A percentile compares a stretch with the other conserved stretches of the same genome.
Evolutionary conservation across 2,797 vertebrate species (phyloP).

Genomic region (Acanthurus leucopareius): DNA sequence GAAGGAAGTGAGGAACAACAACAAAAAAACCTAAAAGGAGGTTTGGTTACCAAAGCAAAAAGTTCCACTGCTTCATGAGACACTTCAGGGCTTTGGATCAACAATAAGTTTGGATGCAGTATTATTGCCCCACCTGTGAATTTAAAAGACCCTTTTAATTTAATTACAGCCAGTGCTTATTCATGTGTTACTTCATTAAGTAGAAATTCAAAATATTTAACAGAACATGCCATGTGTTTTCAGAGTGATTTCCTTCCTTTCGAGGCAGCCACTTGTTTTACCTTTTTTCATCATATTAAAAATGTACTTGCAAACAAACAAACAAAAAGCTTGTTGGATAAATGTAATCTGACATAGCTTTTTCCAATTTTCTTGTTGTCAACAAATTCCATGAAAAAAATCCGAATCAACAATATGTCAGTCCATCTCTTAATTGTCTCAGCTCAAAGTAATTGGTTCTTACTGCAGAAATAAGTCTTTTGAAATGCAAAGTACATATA

Average conservation of each 20-base stretch:
- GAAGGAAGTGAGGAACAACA: neutral
- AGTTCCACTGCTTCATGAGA: constrained; percentile 2
- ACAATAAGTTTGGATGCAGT: constrained; percentile 20
- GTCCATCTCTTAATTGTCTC: neutral
- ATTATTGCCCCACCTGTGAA: constrained; percentile 23
- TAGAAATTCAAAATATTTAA: neutral
- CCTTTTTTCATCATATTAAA: neutral
- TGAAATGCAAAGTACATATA: neutral
- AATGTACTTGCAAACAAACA: neutral
- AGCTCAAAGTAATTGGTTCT: neutral
- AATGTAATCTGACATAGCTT: neutral
- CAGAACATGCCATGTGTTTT: constrained; percentile 1
- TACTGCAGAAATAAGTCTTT: neutral
- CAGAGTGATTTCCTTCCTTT: neutral
- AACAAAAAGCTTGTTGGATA: neutral
- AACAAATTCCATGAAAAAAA: neutral
- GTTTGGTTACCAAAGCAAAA: constrained; percentile 42
- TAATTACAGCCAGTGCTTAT: neutral
- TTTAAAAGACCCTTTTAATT: constrained; percentile 27
- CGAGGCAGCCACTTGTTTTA: neutral
- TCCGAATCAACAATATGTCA: neutral
- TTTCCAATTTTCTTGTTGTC: neutral
- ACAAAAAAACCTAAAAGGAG: neutral
- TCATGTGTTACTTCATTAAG: constrained; percentile 8
- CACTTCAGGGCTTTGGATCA: constrained; percentile 15